Conservation (phyloP, 2,113 vertebrate genomes). For the Pelvicachromis taeniatus region DNA sequence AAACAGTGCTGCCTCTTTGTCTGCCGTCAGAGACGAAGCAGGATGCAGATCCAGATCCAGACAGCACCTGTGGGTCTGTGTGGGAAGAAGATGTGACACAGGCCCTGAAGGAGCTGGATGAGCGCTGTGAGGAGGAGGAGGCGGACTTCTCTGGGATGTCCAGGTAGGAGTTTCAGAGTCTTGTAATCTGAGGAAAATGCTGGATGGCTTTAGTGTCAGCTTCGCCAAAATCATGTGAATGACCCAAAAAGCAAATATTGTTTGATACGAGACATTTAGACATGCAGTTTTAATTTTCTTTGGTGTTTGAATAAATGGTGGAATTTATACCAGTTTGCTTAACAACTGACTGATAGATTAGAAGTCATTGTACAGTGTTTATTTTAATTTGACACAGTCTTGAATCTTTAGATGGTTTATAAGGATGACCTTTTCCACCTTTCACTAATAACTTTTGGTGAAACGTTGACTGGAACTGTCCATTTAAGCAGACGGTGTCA, state of each 20-base stretch:
- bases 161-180: slow-evolving; percentile 73
- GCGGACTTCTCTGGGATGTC: slow-evolving; percentile 90
- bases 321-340: neutral
- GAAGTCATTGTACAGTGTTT: neutral
- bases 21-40: slow-evolving; percentile 35
- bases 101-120: slow-evolving; percentile 93
- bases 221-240: neutral
- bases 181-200: neutral
- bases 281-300: neutral
- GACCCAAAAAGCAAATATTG: neutral
- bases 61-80: slow-evolving; percentile 83
- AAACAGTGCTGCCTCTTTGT: slow-evolving; percentile 73
- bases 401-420: neutral
- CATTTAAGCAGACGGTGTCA: neutral
- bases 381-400: neutral
- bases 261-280: neutral
- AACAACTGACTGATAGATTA: neutral
- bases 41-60: slow-evolving; percentile 61
- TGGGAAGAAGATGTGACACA: slow-evolving; percentile 96
- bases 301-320: neutral
- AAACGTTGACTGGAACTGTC: neutral
- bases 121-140: slow-evolving; percentile 94
- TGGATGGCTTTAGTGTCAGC: neutral
- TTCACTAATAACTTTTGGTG: neutral
- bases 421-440: neutral